A percentile compares a stretch with the other conserved stretches of the same genome.
phyloP scores from a whole-genome alignment of 2,797 vertebrate species.

The Oreonectes daqikongensis region DNA sequence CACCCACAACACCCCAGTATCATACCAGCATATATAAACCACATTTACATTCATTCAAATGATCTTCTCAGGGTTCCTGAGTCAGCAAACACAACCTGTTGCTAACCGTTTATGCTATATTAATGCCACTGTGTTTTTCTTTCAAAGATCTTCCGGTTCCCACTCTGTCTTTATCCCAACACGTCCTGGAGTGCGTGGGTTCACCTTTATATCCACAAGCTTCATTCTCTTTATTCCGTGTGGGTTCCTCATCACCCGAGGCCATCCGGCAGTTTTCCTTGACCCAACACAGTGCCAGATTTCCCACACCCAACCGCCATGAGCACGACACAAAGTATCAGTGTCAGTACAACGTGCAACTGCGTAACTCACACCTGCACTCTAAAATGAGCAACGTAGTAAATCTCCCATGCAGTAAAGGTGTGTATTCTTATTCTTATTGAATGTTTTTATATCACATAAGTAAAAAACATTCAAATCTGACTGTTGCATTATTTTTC shows the following conservation, averaged over 20 bases:
- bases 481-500: slow-evolving; percentile 45
- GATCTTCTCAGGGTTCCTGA: not conserved
- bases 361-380: slow-evolving; percentile 58
- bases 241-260: slow-evolving; percentile 49
- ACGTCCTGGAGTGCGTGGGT: slow-evolving; percentile 68
- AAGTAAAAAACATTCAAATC: too few species aligned
- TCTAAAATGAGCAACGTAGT: slow-evolving; percentile 68
- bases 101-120: not conserved
- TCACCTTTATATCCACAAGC: slow-evolving; percentile 72
- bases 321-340: slow-evolving; percentile 61
- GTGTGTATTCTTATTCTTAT: slow-evolving; percentile 9
- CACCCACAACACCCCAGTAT: not conserved
- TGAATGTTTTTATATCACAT: slow-evolving; percentile 5
- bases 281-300: slow-evolving; percentile 59
- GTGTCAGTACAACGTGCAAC: slow-evolving; percentile 69
- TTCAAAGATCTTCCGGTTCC: slow-evolving; percentile 35
- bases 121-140: slow-evolving; percentile 16
- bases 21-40: not conserved
- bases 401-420: slow-evolving; percentile 59
- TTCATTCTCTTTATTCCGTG: slow-evolving; percentile 68
- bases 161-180: slow-evolving; percentile 45
- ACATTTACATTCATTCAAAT: not conserved
- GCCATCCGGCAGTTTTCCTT: slow-evolving; percentile 12
- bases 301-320: slow-evolving; percentile 65
- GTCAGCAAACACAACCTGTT: not conserved